A percentile compares a stretch with the other conserved stretches of the same genome.
These are phyloP conservation scores for Pseudochaenichthys georgianus DNA, from an alignment of 2,797 vertebrate genomes.

Conservation along the genomic window DNA sequence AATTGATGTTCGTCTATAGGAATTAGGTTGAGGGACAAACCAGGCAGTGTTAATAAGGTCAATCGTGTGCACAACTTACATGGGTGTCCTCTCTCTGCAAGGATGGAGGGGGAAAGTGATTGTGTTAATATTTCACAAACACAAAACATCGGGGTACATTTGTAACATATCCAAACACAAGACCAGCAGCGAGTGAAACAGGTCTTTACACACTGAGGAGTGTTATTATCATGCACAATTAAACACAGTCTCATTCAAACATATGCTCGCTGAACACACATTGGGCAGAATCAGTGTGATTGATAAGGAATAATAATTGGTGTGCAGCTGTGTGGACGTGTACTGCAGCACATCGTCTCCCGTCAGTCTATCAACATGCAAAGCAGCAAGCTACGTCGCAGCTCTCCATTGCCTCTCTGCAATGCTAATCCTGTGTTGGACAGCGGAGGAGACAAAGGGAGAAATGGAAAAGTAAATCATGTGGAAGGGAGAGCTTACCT, in stretches of 20 bases:
- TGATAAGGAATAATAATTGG: conserved; percentile 71
- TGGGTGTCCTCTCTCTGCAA: conserved; percentile 90
- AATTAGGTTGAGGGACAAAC: conserved; percentile 19
- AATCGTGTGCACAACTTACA: conserved; percentile 83
- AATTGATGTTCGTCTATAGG: conserved; percentile 47
- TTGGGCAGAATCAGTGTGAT: conserved; percentile 67
- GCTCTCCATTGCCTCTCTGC: conserved; percentile 17
- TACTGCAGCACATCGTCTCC: conserved; percentile 44
- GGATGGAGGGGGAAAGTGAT: conserved; percentile 74
- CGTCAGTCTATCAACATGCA: conserved; percentile 52
- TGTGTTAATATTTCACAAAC: conserved; percentile 74
- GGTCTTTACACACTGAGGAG: conserved; percentile 53
- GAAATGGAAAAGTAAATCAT: conserved; percentile 16
- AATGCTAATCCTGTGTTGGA: conserved; percentile 42
- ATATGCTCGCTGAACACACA: conserved; percentile 61
- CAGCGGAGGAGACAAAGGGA: conserved; percentile 13
- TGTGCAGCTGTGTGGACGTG: conserved; percentile 38
- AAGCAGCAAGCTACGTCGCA: conserved; percentile 16
- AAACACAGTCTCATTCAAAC: conserved; percentile 64
- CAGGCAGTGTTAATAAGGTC: conserved; percentile 60
- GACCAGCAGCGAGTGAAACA: conserved; percentile 47
- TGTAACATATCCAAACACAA: conserved; percentile 46
- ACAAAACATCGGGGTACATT: conserved; percentile 56
- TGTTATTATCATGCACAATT: conserved; percentile 77
- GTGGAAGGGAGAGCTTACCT: conserved; percentile 84